Conservation (phyloP, 2,888 invertebrate genomes). For the Nemotelus pantherinus region DNA sequence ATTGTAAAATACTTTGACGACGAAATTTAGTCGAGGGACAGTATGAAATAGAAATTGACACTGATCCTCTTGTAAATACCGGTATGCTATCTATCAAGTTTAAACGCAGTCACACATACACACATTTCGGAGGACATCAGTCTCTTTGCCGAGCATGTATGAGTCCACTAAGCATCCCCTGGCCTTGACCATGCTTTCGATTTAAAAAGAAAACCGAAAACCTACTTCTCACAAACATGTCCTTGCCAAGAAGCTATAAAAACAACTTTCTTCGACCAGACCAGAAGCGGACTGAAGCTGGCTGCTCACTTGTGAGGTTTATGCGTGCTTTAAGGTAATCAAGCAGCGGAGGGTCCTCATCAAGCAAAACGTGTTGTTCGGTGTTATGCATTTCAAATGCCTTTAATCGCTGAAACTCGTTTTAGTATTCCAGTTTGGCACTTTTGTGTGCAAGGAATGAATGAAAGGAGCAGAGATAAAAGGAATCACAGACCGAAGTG, state of each 20-base stretch:
- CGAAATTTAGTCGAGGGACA: conserved; percentile 1
- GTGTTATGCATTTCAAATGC: too few species aligned
- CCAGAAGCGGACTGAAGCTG: neutral
- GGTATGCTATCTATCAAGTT: conserved; percentile 21
- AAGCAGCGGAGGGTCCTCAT: neutral
- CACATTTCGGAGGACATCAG: neutral
- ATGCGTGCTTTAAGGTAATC: neutral
- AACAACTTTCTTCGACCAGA: neutral
- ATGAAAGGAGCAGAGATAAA: neutral
- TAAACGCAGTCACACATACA: conserved; percentile 26
- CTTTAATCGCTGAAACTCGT: too few species aligned
- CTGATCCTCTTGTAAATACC: conserved; percentile 39
- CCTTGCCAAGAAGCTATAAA: conserved; percentile 1
- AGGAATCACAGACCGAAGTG: neutral
- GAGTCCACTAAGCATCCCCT: neutral
- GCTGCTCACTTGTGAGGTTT: neutral
- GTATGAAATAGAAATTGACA: conserved; percentile 23
- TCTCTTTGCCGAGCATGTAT: too few species aligned
- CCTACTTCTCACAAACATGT: conserved; percentile 1
- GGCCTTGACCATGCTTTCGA: neutral
- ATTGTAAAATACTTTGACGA: neutral
- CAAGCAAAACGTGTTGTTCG: too few species aligned
- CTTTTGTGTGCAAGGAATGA: too few species aligned
- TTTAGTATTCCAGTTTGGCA: too few species aligned
- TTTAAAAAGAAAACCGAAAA: conserved; percentile 17